These are phyloP conservation scores for Notodonta ziczac DNA, from an alignment of 2,888 invertebrate species.

Conservation along the genomic window DNA sequence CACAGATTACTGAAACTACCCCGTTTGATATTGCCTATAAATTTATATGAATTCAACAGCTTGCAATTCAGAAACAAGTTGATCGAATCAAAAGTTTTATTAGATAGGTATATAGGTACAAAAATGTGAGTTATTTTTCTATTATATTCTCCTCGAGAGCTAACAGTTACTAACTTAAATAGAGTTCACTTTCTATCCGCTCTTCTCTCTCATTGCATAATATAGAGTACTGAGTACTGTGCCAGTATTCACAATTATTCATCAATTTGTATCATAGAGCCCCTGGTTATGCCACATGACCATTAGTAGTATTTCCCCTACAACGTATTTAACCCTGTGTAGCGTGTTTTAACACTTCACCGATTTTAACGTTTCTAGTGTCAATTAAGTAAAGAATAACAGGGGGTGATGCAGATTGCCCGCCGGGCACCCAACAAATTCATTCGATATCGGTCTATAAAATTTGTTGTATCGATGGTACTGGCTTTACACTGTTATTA, in stretches of 20 bases:
- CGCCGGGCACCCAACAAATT: constrained; percentile 42
- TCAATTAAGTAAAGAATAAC: constrained; percentile 71
- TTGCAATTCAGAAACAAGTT: no score
- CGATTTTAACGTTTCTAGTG: constrained; percentile 70
- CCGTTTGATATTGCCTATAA: not conserved
- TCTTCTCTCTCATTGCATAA: no score
- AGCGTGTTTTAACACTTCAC: constrained; percentile 61
- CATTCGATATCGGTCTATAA: constrained; percentile 48
- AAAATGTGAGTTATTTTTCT: not conserved
- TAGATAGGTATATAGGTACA: not conserved
- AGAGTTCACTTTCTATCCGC: no score
- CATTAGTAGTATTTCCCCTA: constrained; percentile 32
- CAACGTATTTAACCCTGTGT: constrained; percentile 32
- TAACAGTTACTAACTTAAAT: no score
- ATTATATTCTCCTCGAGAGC: no score
- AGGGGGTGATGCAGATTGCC: constrained; percentile 46
- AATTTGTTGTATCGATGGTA: constrained; percentile 49
- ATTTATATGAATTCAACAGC: not conserved
- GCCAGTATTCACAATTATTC: no score
- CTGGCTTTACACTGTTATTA: constrained; percentile 42
- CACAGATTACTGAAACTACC: constrained; percentile 10
- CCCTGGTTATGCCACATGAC: not conserved
- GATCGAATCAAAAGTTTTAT: no score
- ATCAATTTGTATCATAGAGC: constrained; percentile 1
- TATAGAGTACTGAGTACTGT: no score